A percentile compares a stretch with the other conserved stretches of the same genome.
Conservation (phyloP, 2,113 vertebrate genomes). For the Oncorhynchus gorbuscha region DNA sequence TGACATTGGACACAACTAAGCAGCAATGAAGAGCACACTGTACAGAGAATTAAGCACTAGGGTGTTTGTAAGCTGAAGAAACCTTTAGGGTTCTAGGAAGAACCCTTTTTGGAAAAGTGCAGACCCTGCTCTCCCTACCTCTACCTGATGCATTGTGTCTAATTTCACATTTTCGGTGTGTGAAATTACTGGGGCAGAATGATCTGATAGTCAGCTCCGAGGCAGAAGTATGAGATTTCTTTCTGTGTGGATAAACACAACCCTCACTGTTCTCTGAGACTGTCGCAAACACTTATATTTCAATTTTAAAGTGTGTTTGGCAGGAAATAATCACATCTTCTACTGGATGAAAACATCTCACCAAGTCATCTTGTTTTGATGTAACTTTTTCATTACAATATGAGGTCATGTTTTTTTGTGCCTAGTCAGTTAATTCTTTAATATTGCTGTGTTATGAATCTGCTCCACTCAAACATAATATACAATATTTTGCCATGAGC, state of each 20-base stretch:
- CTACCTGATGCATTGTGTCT: conserved; percentile 41
- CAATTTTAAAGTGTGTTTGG: conserved; percentile 36
- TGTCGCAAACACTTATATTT: conserved; percentile 35
- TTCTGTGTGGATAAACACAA: conserved; percentile 57
- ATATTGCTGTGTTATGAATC: not conserved
- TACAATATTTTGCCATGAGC: not conserved
- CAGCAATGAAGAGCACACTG: not conserved
- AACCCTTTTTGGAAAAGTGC: too few relatives aligned
- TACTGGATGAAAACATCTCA: not conserved
- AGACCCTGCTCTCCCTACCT: conserved; percentile 14
- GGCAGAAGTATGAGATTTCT: conserved; percentile 47
- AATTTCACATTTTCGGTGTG: conserved; percentile 38
- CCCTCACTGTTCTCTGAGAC: conserved; percentile 33
- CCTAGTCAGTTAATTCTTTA: not conserved
- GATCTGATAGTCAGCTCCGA: conserved; percentile 43
- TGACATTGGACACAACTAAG: conserved; percentile 2
- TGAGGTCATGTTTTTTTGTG: not conserved
- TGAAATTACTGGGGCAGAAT: conserved; percentile 58
- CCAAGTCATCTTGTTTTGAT: not conserved
- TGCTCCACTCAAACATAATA: not conserved
- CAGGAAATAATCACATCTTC: conserved; percentile 35
- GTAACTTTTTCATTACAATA: not conserved
- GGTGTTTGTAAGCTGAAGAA: too few relatives aligned
- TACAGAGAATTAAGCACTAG: too few relatives aligned
- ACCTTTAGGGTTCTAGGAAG: too few relatives aligned